Evolutionary conservation across 1,140 invertebrate species (phyloP), one percentile per base, ranked within the genome.

Genomic region (Drosophila kurseongensis): DNA sequence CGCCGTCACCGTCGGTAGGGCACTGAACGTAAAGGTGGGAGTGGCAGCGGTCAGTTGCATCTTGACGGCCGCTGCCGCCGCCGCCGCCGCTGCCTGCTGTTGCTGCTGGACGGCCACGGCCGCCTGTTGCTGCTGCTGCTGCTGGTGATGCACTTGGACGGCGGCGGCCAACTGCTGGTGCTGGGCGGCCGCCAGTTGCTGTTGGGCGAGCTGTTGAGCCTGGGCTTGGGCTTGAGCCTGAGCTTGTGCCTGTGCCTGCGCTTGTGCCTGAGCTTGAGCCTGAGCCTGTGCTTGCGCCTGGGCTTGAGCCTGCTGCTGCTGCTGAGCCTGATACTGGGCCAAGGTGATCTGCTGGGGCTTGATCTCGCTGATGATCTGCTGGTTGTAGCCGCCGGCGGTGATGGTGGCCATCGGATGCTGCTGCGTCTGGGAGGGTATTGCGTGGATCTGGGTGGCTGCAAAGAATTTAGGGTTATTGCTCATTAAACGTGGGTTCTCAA

Each of bases 271-370:
- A 5, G 78, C 72, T 10, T 78, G 78, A 0, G 83, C 83, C 36
- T 90, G 78, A 0, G 84, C 72, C 12, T 82, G 74, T 0, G 86
- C 80, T 10, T 79, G 72, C 0, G 78, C 79, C 13, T 83, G 80
- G 0, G 79, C 79, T 14, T 83, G 80, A 6, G 81, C 82, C 59
- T 88, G 90, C 38, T 90, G 82, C 32, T 90, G 80, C 73, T 91
- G 90, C 50, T 91, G 90, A 7, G 91, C 90, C 74, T 92, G 91
- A 42, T 92, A 92, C 45, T 92, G 91, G 8, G 90, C 90, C 45
- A 92, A 50, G 2, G 90, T 91, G n/a, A 92, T 92, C 63, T 92
- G 91, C 57, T 91, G 91, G 2, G 91, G 90, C 59, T 92, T 92
- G 14, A 92, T 92, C 48, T 92, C 91, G 51, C 91, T 91, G 44